Base-by-base conservation (phyloP, 2,113 vertebrate genomes). In the Dasypus novemcinctus region DNA sequence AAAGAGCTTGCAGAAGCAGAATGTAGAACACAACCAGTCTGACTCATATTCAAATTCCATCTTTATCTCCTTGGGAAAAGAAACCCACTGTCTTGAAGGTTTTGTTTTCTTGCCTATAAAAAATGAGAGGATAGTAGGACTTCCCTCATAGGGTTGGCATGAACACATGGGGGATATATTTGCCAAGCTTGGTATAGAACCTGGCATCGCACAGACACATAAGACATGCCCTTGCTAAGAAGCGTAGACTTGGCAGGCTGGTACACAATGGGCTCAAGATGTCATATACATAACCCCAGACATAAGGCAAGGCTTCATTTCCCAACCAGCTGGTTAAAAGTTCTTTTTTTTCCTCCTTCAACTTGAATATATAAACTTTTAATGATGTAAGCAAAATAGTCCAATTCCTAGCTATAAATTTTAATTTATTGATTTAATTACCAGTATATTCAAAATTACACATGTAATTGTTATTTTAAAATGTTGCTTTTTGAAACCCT, bases 381-480 rank as follows among this genome's bases (percentile, higher is more conserved):
- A 61, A 76, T 74, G 85, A 85, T 95, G 61, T 63, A 91, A 94
- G 80, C 52, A 76, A 54, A 52, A 64, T 33, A 82, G 57, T 92
- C 43, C 59, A 20, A n/a, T 75, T 87, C 92, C 49, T 79, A 66
- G 81, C 64, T 91, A 78, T 46, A 76, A 71, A 85, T 41, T 84
- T 59, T 57, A 69, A 85, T 41, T 12, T 78, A 57, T 31, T 85
- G 90, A 59, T 54, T 71, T 81, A 33, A 69, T 76, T 21, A 57
- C 20, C 43, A 43, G 33, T 75, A 1, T 10, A 25, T 87, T 79
- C 84, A 46, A 78, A 82, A 38, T 88, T 43, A 20, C 43, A 49
- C 15, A 41, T 25, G 31, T 59, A 27, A 23, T 31, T 29, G 8
- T 18, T 69, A 49, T 43, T 79, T 93, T 52, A 52, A 46, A 74